Evolutionary conservation across 2,888 invertebrate genomes (phyloP), one percentile per base, ranked within the genome.

Genomic region (Chymomyza procnemis): DNA sequence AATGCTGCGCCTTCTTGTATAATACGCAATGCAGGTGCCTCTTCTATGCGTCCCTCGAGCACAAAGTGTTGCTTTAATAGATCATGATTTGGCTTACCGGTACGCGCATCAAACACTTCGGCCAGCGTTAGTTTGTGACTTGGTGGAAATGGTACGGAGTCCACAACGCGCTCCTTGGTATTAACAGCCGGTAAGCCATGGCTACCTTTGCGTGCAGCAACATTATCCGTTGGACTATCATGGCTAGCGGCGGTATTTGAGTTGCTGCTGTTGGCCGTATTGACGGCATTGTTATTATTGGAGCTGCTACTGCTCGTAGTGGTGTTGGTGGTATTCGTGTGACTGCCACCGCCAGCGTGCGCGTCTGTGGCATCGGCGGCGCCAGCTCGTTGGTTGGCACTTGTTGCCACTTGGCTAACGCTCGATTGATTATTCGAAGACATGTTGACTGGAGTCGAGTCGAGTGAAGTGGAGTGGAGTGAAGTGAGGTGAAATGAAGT

Each of bases 21-120:
- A 92, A 99, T 98, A 90, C 97, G 95, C 90, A 99, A 93, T 84
- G 99, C 99, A 87, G 98, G 98, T 90, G 97, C 95, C 92, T 99
- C 99, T 92, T 99, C 98, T 92, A 99, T 97, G 90, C 99, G 95
- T 78, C 99, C 99, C 93, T 99, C 99, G 91, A 98, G 94, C 90
- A 99, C 97, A 93, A 99, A 99, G 93, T 99, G 99, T 92, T 99
- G 97, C 93, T 99, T 99, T 91, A 99, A 95, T 90, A 98, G 96
- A 91, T 99, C 99, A 90, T 97, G 97, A 90, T 96, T 95, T 88
- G 99, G 99, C 92, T 97, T 97, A 87, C 95, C 97, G 91, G 95
- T 94, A 93, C 97, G 95, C 90, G 96, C 93, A 93, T 99, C 99
- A 93, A 98, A 99, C 88, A 99, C 98, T 93, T 99, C 99, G 89